Base-by-base conservation (phyloP, 2,113 vertebrate genomes). In the Protomyctophum bolini region DNA sequence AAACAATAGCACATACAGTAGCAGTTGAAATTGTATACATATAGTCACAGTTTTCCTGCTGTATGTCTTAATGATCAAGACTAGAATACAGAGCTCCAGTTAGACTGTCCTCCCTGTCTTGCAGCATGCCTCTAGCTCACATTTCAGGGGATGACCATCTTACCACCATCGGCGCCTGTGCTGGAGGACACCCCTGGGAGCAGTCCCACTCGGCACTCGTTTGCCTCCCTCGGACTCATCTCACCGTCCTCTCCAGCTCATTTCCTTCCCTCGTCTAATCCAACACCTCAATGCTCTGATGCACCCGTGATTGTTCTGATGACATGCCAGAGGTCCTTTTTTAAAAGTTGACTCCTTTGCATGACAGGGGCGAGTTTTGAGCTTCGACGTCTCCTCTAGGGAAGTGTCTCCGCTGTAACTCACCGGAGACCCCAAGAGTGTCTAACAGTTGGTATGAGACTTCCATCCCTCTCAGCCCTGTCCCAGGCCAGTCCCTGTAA, bases 341-440 rank as follows among this genome's bases (percentile, higher is more conserved):
- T 28, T 11, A 75, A 55, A 80, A 12, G 61, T 63, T 79, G 81
- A 88, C 85, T 81, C 77, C 84, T 65, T 49, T 67, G 69, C 70
- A 76, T 80, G 66, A 70, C 15, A 61, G 63, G 58, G 64, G 70
- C 8, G 4, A 41, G 33, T 41, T 4, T 41, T 41, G 33, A 41
- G 33, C 33, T 41, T 41, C 33, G 33, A 47, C 57, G 66, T 65
- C 58, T 70, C 64, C 58, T 68, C 63, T 49, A 12, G 52, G 8
- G 10, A 2, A 12, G 8, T 3, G 4, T 21, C 79, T 85, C 66
- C 14, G 60, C 58, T 71, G 46, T 6, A 77, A 61, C 75, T 72
- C 86, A 89, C 87, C 89, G 84, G 86, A 89, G 75, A 67, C 80
- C 75, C 77, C 62, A 84, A 87, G 86, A 81, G 81, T 79, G 84